Evolutionary conservation across 2,113 vertebrate genomes (phyloP), one percentile per base, ranked within the genome.

Genomic region (Erythrolamprus reginae): DNA sequence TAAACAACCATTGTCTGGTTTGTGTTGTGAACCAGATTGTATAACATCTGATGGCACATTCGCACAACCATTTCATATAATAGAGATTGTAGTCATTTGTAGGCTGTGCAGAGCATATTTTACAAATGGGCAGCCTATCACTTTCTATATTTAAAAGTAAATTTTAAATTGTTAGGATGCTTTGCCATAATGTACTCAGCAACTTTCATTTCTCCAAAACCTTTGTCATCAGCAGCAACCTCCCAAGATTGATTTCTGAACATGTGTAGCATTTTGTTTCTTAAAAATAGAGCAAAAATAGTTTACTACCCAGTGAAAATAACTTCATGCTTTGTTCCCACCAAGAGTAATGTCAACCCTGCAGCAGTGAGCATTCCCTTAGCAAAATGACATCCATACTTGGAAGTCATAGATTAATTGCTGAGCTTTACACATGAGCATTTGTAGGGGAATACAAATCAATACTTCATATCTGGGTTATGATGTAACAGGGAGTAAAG

Each of bases 381-480:
- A 90, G 86, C 89, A 90, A 53, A 50, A 87, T 84, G 50, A 10
- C 47, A 90, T 28, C 87, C 51, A 38, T 55, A 85, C 86, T 42
- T 90, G 90, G 26, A 93, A 94, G 88, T 87, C 45, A 33, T 70
- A 58, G 70, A 86, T 38, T 90, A 93, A 92, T 86, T 91, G n/a
- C 90, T 92, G 92, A 24, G 83, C 55, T 77, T 84, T 45, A 61
- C 86, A 65, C 47, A 92, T 93, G 90, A 61, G 28, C 2, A 88
- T 52, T 88, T 89, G 86, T 61, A 92, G 89, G 85, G 47, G 87
- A 92, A 77, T 70, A 58, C 86, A 90, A 92, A 77, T 61, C 38
- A 83, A 82, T 70, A 89, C 77, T 89, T 91, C 52, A 88, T 70
- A 56, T n/a, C 58, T 93, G 48, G 38, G 87, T 91, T 94, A 55